Conservation (phyloP, 2,113 vertebrate genomes). For the Trinectes maculatus region DNA sequence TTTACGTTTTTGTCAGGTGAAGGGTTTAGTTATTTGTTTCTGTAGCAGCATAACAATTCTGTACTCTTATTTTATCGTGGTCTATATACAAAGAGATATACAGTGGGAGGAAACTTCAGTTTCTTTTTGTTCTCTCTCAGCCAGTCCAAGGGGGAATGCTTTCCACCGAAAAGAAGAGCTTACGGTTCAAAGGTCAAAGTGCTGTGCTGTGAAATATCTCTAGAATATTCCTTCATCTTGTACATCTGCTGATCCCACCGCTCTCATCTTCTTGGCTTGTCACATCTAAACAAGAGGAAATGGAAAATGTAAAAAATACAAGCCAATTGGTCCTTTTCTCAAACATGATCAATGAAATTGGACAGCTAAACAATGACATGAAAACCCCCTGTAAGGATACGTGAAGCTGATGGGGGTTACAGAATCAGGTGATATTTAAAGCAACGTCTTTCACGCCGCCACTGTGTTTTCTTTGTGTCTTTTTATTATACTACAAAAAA, state of each 20-base stretch:
- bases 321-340: not conserved
- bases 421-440: too few relatives aligned
- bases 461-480: too few relatives aligned
- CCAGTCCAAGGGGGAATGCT: slow-evolving; percentile 90
- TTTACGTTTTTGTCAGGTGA: slow-evolving; percentile 69
- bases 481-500: too few relatives aligned
- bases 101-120: slow-evolving; percentile 69
- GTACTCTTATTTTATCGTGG: slow-evolving; percentile 65
- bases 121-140: slow-evolving; percentile 70
- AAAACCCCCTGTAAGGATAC: too few relatives aligned
- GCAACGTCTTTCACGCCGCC: too few relatives aligned
- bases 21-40: slow-evolving; percentile 70
- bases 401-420: too few relatives aligned
- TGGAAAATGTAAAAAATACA: not conserved
- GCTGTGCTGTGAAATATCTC: slow-evolving; percentile 89
- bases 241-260: slow-evolving; percentile 71
- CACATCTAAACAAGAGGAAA: slow-evolving; percentile 85
- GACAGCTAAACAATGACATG: too few relatives aligned
- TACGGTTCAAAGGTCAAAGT: slow-evolving; percentile 91
- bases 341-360: not conserved
- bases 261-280: slow-evolving; percentile 96
- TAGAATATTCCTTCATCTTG: slow-evolving; percentile 91
- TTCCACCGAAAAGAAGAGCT: slow-evolving; percentile 86
- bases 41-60: slow-evolving; percentile 80
- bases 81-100: slow-evolving; percentile 78